These are phyloP conservation scores for Gallinago paraguaiae DNA, from an alignment of 2,113 vertebrate genomes.

Conservation along the genomic window DNA sequence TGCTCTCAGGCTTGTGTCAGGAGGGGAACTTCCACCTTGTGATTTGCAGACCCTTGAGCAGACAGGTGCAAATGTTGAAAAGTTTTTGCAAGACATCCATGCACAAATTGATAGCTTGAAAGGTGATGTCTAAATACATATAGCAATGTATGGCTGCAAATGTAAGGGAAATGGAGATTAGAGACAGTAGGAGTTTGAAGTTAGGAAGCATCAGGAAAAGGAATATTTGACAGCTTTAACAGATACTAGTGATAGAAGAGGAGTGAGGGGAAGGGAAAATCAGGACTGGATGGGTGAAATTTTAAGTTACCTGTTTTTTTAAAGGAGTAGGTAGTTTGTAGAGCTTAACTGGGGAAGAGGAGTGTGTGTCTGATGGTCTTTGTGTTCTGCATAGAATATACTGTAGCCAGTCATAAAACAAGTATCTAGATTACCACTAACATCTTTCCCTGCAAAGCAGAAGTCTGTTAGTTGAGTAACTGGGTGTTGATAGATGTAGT, in stretches of 20 bases:
- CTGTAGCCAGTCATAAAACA: background rate
- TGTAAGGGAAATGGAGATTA: background rate
- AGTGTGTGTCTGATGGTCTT: background rate
- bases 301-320: background rate
- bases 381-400: background rate
- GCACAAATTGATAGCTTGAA: background rate
- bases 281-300: background rate
- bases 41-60: background rate
- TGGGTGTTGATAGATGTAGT: background rate
- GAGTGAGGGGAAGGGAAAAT: background rate
- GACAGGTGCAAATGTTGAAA: background rate
- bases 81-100: background rate
- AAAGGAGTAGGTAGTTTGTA: background rate
- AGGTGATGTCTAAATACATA: background rate
- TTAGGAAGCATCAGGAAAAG: background rate
- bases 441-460: background rate
- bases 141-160: background rate
- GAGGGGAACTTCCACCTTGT: background rate
- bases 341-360: background rate
- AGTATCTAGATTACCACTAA: background rate
- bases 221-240: conserved; percentile 13
- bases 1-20: background rate
- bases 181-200: background rate
- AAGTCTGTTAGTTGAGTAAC: background rate
- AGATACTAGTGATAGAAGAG: background rate